Evolutionary conservation across 2,888 invertebrate species (phyloP), one percentile per base, ranked within the genome.

Genomic region (Gandaritis pyraliata): DNA sequence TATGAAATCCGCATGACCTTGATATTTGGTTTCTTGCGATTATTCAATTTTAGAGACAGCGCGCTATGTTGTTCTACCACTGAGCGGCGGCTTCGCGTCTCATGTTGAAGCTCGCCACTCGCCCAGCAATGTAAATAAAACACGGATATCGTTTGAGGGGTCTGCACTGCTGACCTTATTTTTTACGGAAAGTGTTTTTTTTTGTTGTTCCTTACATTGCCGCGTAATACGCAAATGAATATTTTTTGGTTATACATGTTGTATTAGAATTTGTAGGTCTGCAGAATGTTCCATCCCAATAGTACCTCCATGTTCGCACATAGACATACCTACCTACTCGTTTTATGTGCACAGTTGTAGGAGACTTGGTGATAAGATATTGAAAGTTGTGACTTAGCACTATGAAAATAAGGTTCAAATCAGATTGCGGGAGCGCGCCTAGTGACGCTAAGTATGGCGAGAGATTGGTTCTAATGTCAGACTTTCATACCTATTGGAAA

Each of bases 1-100:
- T 92, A 90, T 87, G 87, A 92, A 91, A 90, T 90, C 87, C 86
- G 88, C 87, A 86, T 91, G 92, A 93, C 92, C 92, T 93, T 93
- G 92, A 87, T 89, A 88, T 90, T 88, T 89, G 74, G 86, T 88
- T 90, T 92, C 81, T 88, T 86, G 82, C 85, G 86, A 88, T 88
- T 86, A 88, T 90, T 89, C 75, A 81, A 81, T 87, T 86, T 83
- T 84, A 78, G 73, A 87, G 80, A 78, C 78, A 81, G 80, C 83
- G 82, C 82, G 80, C 82, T 84, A 78, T 81, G 83, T 85, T 84
- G 84, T 83, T 82, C 78, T 81, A 87, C 82, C 90, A 89, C 75
- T 82, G 90, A 84, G 64, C 76, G 76, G 82, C 80, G 73, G 80
- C 81, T 81, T 85, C 82, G 83, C 88, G 83, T 79, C 78, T 82